A percentile compares a stretch with the other conserved stretches of the same genome.
Conservation (phyloP, 2,888 invertebrate genomes). For the Coremacera marginata region DNA sequence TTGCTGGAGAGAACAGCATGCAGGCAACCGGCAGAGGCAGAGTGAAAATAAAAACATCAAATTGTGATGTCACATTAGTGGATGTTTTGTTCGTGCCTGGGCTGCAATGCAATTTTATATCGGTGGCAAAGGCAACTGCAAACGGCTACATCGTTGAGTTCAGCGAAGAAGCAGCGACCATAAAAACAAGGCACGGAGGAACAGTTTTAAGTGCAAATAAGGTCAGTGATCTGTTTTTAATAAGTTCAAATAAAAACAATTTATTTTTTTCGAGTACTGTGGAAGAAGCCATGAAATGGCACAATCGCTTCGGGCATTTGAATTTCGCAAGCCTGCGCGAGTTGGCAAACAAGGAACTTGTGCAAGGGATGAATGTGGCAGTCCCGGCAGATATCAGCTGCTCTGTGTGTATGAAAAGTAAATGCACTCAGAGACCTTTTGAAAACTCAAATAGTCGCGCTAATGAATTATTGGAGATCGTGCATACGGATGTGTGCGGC, state of each 20-base stretch:
- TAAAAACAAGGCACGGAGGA: background rate
- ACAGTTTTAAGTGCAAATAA: conserved; percentile 1
- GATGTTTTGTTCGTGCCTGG: too few species aligned
- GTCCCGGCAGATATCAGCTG: conserved; percentile 19
- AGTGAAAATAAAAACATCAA: conserved; percentile 23
- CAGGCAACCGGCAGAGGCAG: conserved; percentile 33
- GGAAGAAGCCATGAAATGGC: conserved; percentile 32
- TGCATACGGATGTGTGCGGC: conserved; percentile 40
- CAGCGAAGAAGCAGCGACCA: background rate
- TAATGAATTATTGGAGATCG: conserved; percentile 3
- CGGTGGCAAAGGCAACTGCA: conserved; percentile 17
- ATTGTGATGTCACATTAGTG: conserved; percentile 24
- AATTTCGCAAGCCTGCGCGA: conserved; percentile 26
- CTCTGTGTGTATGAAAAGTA: conserved; percentile 23
- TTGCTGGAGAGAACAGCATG: conserved; percentile 33
- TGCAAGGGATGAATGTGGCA: conserved; percentile 5
- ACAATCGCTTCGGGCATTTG: conserved; percentile 28
- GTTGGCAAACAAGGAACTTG: conserved; percentile 29
- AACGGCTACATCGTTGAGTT: conserved; percentile 11
- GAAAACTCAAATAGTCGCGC: conserved; percentile 12
- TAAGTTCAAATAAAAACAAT: background rate
- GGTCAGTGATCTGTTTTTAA: conserved; percentile 11
- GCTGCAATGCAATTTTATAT: conserved; percentile 41
- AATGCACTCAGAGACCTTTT: conserved; percentile 31
- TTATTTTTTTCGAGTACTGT: conserved; percentile 16